Evolutionary conservation across 2,888 invertebrate species (phyloP), one percentile per base, ranked within the genome.

Genomic region (Diaperis boleti): DNA sequence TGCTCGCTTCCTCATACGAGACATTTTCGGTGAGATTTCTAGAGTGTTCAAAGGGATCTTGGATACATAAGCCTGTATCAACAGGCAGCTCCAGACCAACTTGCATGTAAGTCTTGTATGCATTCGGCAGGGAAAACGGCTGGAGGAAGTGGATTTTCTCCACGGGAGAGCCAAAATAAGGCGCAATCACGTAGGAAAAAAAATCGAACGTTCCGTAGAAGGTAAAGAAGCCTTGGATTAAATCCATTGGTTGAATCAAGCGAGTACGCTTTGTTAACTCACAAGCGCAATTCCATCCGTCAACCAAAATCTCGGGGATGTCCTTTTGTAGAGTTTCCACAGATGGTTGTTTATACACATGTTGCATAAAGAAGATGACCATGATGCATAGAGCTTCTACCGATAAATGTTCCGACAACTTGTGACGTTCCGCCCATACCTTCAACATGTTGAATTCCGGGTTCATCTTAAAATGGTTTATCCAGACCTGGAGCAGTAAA

Each of bases 21-120:
- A 44, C 10, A 3, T 5, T 5, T 3, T 10, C 8, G 1, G 44
- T 13, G 14, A 22, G 2, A 8, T 44, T 44, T 6, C 11, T 20
- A 11, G 44, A 22, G 26, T 44, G 44, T 3, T 20, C 20, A 13
- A 44, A 44, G 11, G 26, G 26, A 13, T 22, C 44, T 26, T 44
- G 44, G 10, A 44, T 26, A 26, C 44, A 44, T 13, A 44, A 11
- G 22, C 44, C 44, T 4, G 20, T 11, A 8, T 44, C 20, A 8
- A 44, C 26, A 8, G 6, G n/a, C 8, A 44, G 10, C 3, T 22
- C 6, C 2, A 11, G 6, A 2, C 1, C 2, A 11, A 6, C 13
- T 6, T 20, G 10, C 6, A 20, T 26, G 44, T 44, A 44, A 26
- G 1, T 1, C 10, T 11, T 10, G 14, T 22, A 44, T 7, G 1